These are phyloP conservation scores for Drosophila orena DNA, from an alignment of 1,140 invertebrate genomes.

Conservation along the genomic window DNA sequence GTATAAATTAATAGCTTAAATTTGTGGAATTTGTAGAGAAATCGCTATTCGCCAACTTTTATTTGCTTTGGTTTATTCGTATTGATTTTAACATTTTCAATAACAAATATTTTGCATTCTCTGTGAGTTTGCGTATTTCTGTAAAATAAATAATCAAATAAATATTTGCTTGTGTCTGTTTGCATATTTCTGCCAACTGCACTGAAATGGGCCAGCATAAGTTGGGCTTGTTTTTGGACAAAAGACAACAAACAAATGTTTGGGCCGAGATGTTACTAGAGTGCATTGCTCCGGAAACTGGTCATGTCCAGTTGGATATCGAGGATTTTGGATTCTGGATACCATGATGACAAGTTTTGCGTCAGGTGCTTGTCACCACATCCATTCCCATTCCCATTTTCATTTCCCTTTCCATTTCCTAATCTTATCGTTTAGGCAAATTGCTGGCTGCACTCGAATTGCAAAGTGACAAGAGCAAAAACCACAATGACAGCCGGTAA, in stretches of 20 bases:
- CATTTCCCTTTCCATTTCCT: conserved; percentile 11
- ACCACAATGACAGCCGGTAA: conserved; percentile 14
- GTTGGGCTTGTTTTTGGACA: conserved; percentile 5
- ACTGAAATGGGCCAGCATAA: neutral
- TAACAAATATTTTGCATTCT: neutral
- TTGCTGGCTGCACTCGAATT: conserved; percentile 61
- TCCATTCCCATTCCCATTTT: no score
- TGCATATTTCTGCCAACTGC: conserved; percentile 5
- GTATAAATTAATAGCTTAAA: no score
- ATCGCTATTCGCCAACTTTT: no score
- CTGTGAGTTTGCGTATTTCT: neutral
- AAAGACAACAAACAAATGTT: conserved; percentile 2
- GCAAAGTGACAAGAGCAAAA: conserved; percentile 25
- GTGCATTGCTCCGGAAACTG: conserved; percentile 4
- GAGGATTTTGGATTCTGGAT: neutral
- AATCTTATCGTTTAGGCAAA: conserved; percentile 66
- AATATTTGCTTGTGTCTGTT: neutral
- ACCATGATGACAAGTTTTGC: neutral
- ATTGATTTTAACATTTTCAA: neutral
- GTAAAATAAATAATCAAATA: conserved; percentile 1
- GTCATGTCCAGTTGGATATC: conserved; percentile 10
- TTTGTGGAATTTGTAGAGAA: no score
- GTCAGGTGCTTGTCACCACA: conserved; percentile 9
- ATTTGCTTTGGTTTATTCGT: neutral
- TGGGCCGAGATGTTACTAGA: neutral